Evolutionary conservation across 2,113 vertebrate genomes (phyloP), one percentile per base, ranked within the genome.

Genomic region (Ariopsis seemanni): DNA sequence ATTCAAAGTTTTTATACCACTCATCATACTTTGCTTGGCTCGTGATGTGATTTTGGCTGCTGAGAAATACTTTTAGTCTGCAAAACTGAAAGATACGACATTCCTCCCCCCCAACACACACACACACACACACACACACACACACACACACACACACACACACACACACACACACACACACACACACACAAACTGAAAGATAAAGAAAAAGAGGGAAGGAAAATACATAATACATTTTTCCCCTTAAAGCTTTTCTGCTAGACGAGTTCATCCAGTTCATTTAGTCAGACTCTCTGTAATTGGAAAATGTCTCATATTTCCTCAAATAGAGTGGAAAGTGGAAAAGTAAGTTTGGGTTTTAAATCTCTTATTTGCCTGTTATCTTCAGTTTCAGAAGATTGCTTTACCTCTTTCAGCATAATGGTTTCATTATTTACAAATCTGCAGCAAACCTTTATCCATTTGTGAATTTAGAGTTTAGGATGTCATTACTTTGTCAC

Each of bases 21-120:
- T 86, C 77, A 86, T 86, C 77, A 86, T 69, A 71, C 48, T 81
- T 81, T 81, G 10, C 77, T 81, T 71, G 50, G 53, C 85, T 86
- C 63, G 22, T 86, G 63, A 86, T 81, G 18, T 2, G 12, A 27
- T 12, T 65, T 79, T 7, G 30, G 52, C 15, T 86, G 77, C 85
- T 80, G 62, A 86, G 85, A 86, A 48, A 67, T 86, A 58, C 50
- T 62, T 81, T 71, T 81, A 9, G 65, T 11, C 58, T 86, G 85
- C 63, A 86, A 86, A 86, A 85, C 53, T 85, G 30, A 72, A 69
- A 58, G 18, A 34, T 72, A 20, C 65, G 71, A 27, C 22, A 12
- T 42, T 58, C 20, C 42, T 18, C 10, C 7, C 0, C 15, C 1
- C 53, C 0, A 9, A 30, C 52, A 18, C 78, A 18, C n/a, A 30